phyloP scores from a whole-genome alignment of 2,113 vertebrate genomes.

The Chiloscyllium plagiosum region DNA sequence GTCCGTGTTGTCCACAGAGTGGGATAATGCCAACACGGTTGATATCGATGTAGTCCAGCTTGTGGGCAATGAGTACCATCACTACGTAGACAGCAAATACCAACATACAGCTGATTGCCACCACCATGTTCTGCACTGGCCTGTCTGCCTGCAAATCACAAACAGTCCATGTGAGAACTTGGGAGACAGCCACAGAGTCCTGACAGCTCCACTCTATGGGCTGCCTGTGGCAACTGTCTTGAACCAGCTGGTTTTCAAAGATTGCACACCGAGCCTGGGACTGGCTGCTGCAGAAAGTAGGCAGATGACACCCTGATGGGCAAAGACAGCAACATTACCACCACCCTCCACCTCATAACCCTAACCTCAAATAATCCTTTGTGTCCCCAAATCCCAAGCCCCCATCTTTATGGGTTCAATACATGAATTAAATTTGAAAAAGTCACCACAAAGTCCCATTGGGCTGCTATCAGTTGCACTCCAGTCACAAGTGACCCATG shows the following conservation, averaged over 20 bases:
- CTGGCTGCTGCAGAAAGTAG: background rate
- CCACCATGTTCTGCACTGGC: constrained; percentile 51
- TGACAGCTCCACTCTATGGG: too few relatives aligned
- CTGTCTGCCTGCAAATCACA: constrained; percentile 47
- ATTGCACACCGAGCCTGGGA: background rate
- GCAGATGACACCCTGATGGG: background rate
- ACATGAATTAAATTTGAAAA: too few relatives aligned
- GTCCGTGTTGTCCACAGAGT: constrained; percentile 58
- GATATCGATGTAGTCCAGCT: constrained; percentile 64
- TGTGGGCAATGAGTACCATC: constrained; percentile 60
- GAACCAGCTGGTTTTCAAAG: background rate
- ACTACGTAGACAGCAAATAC: constrained; percentile 59
- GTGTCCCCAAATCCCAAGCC: too few relatives aligned
- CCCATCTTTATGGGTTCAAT: too few relatives aligned
- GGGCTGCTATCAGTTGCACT: too few relatives aligned
- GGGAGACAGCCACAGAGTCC: background rate
- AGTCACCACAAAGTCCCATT: too few relatives aligned
- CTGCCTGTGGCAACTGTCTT: background rate
- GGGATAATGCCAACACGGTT: constrained; percentile 54
- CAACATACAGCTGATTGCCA: constrained; percentile 55
- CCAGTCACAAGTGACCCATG: too few relatives aligned
- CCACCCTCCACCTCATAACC: too few relatives aligned
- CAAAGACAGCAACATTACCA: too few relatives aligned
- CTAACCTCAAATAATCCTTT: too few relatives aligned
- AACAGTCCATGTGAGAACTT: background rate